These are phyloP conservation scores for Sipha flava DNA, from an alignment of 1,140 invertebrate species.

Conservation along the genomic window DNA sequence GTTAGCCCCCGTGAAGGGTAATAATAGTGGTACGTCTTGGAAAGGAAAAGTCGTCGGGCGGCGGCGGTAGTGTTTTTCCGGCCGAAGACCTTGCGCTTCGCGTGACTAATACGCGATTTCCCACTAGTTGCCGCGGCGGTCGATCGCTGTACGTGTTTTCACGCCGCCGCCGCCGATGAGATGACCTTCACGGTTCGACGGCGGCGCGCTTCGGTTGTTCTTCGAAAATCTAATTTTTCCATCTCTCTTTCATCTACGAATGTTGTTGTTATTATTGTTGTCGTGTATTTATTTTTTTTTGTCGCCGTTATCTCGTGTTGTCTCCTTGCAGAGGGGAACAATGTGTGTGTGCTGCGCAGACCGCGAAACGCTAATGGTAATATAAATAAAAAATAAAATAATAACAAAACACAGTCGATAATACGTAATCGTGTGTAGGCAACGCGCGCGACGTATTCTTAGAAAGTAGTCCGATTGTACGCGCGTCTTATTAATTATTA, in stretches of 20 bases:
- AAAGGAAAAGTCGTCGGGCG: slow-evolving; percentile 25
- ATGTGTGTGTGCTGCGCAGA: too few relatives aligned
- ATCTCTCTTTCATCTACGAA: not conserved
- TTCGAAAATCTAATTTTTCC: not conserved
- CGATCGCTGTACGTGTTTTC: slow-evolving; percentile 9
- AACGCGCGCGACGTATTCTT: not conserved
- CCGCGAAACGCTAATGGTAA: too few relatives aligned
- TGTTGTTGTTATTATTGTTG: too few relatives aligned
- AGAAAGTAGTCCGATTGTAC: not conserved
- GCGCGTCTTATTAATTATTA: not conserved
- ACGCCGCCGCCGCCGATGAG: not conserved
- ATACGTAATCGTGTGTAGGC: not conserved
- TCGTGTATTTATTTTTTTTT: too few relatives aligned
- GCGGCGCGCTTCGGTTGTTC: not conserved
- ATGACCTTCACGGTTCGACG: not conserved
- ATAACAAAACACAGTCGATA: too few relatives aligned
- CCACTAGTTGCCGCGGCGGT: slow-evolving; percentile 18
- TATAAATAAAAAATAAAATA: too few relatives aligned
- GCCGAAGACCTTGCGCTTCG: slow-evolving; percentile 31
- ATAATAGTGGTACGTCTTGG: too few relatives aligned
- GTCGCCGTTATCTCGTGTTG: too few relatives aligned
- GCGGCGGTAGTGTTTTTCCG: not conserved
- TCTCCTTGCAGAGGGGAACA: too few relatives aligned
- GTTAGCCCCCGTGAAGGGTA: too few relatives aligned
- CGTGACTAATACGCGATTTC: slow-evolving; percentile 29